Percentiles rank a stretch among this genome's conserved stretches.
These are phyloP conservation scores for Bursaphelenchus okinawaensis DNA, from an alignment of 2,888 invertebrate species.

Conservation along the genomic window DNA sequence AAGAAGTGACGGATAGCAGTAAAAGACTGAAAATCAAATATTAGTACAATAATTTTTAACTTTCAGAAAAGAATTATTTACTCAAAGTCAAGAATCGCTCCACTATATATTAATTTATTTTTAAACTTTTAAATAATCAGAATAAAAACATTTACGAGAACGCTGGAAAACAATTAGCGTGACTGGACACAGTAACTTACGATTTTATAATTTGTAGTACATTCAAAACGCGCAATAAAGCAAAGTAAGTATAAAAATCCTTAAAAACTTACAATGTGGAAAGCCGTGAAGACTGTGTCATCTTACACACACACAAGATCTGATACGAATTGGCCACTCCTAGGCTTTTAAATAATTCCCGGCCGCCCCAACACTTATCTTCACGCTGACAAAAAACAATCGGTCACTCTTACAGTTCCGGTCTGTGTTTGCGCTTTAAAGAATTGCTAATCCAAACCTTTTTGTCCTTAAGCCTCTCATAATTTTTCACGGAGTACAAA, in stretches of 20 bases:
- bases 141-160: too few relatives aligned
- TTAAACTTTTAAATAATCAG: too few relatives aligned
- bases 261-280: background rate
- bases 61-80: too few relatives aligned
- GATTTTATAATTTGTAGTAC: too few relatives aligned
- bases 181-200: too few relatives aligned
- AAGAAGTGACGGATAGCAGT: background rate
- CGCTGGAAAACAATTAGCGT: too few relatives aligned
- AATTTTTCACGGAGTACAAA: background rate
- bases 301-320: background rate
- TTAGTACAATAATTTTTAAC: too few relatives aligned
- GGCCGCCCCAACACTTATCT: background rate
- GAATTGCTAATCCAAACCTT: background rate
- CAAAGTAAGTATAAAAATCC: too few relatives aligned
- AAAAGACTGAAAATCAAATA: background rate
- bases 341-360: background rate
- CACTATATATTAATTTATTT: too few relatives aligned
- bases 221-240: too few relatives aligned
- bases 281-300: background rate
- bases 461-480: background rate
- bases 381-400: background rate
- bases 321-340: too few relatives aligned
- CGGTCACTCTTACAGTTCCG: background rate
- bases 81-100: too few relatives aligned
- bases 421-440: background rate